These are phyloP conservation scores for Therioaphis trifolii DNA, from an alignment of 2,888 invertebrate species.

Conservation along the genomic window DNA sequence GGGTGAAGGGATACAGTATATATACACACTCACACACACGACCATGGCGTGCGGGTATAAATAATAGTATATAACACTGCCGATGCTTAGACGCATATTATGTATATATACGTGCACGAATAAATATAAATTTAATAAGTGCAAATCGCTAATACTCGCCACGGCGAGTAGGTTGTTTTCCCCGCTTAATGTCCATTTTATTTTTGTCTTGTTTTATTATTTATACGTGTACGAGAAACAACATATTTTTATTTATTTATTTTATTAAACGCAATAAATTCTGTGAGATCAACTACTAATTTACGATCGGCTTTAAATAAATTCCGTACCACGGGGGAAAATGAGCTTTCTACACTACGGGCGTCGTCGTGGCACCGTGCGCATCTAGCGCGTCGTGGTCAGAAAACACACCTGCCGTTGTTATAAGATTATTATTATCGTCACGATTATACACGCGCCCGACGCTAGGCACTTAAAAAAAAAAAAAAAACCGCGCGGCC, in stretches of 20 bases:
- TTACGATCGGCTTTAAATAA: constrained; percentile 52
- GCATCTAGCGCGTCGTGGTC: not conserved
- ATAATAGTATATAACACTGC: not conserved
- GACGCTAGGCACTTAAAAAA: not conserved
- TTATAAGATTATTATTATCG: not conserved
- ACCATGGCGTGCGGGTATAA: not conserved
- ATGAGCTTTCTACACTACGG: constrained; percentile 29
- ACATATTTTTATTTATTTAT: constrained; percentile 17
- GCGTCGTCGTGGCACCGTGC: not conserved
- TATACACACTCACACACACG: no score
- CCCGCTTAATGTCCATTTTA: constrained; percentile 11
- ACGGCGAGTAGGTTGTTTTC: constrained; percentile 16
- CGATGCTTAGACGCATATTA: not conserved
- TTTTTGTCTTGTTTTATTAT: constrained; percentile 26
- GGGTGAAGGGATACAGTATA: constrained; percentile 23
- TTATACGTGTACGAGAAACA: not conserved
- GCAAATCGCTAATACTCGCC: constrained; percentile 6
- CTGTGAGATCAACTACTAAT: constrained; percentile 31
- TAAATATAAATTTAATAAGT: constrained; percentile 5
- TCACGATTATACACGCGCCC: no score
- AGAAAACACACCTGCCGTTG: constrained; percentile 36
- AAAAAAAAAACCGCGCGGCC: not conserved
- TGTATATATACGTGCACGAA: not conserved
- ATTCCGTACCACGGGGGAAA: not conserved
- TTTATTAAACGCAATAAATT: constrained; percentile 54